Conservation (phyloP, 2,888 invertebrate species). For the Lycophotia porphyrea region DNA sequence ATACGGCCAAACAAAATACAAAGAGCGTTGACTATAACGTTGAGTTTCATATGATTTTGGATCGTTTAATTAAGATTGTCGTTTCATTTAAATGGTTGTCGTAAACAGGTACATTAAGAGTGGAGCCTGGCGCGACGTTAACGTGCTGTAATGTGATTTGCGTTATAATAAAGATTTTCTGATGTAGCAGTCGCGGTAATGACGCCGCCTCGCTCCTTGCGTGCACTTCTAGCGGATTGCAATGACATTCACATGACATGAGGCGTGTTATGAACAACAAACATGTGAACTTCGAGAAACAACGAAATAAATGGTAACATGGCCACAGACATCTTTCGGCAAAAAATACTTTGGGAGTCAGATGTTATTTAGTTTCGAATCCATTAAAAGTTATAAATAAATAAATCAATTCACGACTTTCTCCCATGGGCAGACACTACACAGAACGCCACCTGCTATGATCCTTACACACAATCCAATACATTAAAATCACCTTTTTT, state of each 20-base stretch:
- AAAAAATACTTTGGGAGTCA: not conserved
- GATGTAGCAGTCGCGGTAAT: constrained; percentile 11
- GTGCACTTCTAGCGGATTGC: constrained; percentile 13
- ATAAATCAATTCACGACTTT: not conserved
- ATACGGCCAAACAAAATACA: constrained; percentile 39
- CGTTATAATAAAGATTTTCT: constrained; percentile 36
- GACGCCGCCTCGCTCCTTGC: constrained; percentile 3
- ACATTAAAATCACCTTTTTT: not conserved
- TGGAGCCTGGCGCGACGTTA: constrained; percentile 23
- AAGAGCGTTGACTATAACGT: constrained; percentile 24
- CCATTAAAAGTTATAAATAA: not conserved
- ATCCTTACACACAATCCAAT: not conserved
- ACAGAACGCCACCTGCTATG: not conserved
- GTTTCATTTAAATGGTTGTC: constrained; percentile 51
- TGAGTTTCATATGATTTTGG: constrained; percentile 49
- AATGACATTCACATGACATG: not conserved
- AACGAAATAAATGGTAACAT: not conserved
- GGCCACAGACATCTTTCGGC: not conserved
- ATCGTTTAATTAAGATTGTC: constrained; percentile 54
- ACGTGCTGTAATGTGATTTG: constrained; percentile 30
- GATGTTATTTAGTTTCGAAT: not conserved
- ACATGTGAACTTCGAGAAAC: not conserved
- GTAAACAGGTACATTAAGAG: constrained; percentile 54
- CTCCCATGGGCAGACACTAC: not conserved
- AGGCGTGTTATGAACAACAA: constrained; percentile 7